Conservation (phyloP, 2,888 invertebrate species). For the Celastrina argiolus region DNA sequence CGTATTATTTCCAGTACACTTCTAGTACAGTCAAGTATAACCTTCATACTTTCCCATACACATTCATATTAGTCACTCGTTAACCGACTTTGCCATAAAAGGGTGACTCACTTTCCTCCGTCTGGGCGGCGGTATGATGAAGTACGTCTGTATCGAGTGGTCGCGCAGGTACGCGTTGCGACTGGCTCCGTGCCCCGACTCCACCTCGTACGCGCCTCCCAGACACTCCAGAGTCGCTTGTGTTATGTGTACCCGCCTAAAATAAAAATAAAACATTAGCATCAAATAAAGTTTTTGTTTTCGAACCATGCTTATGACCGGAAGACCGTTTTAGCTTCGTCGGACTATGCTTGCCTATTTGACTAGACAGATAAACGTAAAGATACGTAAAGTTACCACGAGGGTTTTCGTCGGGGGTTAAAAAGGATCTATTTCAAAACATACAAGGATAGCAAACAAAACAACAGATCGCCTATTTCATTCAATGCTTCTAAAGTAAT, state of each 20-base stretch:
- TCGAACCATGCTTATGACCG: no score
- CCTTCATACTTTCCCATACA: not conserved
- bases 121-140: conserved; percentile 91
- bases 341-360: no score
- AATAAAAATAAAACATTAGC: conserved; percentile 17
- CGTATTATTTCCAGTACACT: no score
- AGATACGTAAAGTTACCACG: no score
- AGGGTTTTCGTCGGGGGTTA: no score
- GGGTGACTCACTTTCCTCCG: conserved; percentile 84
- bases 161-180: conserved; percentile 90
- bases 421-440: no score
- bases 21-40: not conserved
- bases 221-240: conserved; percentile 90
- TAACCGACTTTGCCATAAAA: conserved; percentile 4
- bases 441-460: no score
- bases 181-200: conserved; percentile 90
- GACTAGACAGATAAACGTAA: no score
- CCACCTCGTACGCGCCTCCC: conserved; percentile 93
- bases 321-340: no score
- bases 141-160: conserved; percentile 91
- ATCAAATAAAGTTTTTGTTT: not conserved
- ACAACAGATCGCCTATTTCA: no score
- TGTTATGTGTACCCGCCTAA: conserved; percentile 89
- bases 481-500: no score
- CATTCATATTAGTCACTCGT: not conserved